Evolutionary conservation across 2,113 vertebrate species (phyloP).

Genomic region (Microtus ochrogaster): DNA sequence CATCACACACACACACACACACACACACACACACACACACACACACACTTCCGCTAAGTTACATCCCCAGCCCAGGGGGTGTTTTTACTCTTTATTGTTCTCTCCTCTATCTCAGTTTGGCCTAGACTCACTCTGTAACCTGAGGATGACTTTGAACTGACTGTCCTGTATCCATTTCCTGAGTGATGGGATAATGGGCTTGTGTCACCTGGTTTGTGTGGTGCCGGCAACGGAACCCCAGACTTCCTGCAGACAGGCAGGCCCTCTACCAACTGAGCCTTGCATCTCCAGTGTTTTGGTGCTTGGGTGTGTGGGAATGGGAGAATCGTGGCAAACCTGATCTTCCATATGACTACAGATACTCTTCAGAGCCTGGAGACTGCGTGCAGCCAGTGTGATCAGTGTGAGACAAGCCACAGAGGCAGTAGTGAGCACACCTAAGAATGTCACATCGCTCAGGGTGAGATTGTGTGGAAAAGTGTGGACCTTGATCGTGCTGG

Average conservation of each 20-base stretch:
- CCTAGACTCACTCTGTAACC: too few species aligned
- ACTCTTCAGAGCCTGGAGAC: not conserved
- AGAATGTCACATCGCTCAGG: not conserved
- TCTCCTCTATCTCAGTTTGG: not conserved
- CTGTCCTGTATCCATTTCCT: not conserved
- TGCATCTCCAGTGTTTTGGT: not conserved
- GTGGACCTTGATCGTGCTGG: not conserved
- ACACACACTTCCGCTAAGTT: not conserved
- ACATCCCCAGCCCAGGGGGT: not conserved
- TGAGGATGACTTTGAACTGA: not conserved
- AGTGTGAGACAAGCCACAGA: not conserved
- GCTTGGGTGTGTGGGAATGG: not conserved
- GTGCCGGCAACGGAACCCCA: not conserved
- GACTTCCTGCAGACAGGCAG: not conserved
- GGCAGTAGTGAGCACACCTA: not conserved
- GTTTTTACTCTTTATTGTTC: not conserved
- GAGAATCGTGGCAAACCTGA: not conserved
- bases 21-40: too few species aligned
- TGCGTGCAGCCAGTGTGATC: too few species aligned
- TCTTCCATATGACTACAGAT: not conserved
- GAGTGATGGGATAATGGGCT: not conserved
- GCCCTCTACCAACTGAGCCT: not conserved
- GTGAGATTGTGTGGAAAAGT: not conserved
- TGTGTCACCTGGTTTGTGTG: not conserved
- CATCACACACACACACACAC: not conserved